These are phyloP conservation scores for Diachrysia chrysitis DNA, from an alignment of 2,888 invertebrate genomes.

Conservation along the genomic window DNA sequence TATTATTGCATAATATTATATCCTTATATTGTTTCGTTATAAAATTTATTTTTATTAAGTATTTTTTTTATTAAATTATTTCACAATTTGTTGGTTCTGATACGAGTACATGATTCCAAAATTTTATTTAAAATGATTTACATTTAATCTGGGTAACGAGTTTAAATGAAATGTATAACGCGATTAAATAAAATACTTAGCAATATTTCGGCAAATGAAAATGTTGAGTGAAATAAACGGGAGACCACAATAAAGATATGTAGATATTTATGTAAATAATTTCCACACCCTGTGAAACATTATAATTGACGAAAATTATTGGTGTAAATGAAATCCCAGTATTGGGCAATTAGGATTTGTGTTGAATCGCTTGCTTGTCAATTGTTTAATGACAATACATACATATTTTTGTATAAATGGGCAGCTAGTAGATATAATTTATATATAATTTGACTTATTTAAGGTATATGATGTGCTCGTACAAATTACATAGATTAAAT, in stretches of 20 bases:
- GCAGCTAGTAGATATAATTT: too few relatives aligned
- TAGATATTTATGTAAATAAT: slow-evolving; percentile 75
- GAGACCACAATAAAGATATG: slow-evolving; percentile 74
- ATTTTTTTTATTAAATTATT: slow-evolving; percentile 52
- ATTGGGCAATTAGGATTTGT: slow-evolving; percentile 67
- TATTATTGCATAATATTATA: slow-evolving; percentile 36
- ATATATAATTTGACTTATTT: too few relatives aligned
- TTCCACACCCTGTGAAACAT: slow-evolving; percentile 85
- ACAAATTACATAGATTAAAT: too few relatives aligned
- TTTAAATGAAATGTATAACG: slow-evolving; percentile 47
- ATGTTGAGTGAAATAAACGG: slow-evolving; percentile 40
- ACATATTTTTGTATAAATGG: too few relatives aligned
- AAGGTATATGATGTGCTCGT: too few relatives aligned
- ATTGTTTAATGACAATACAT: slow-evolving; percentile 52
- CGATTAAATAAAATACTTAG: slow-evolving; percentile 46
- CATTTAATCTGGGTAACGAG: slow-evolving; percentile 50
- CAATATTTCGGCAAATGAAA: slow-evolving; percentile 46
- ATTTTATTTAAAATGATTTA: slow-evolving; percentile 50
- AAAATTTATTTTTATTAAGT: slow-evolving; percentile 52
- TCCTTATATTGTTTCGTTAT: slow-evolving; percentile 46
- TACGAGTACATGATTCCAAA: slow-evolving; percentile 54
- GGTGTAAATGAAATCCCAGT: slow-evolving; percentile 78
- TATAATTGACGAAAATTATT: slow-evolving; percentile 87
- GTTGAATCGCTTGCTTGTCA: slow-evolving; percentile 59
- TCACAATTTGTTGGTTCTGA: slow-evolving; percentile 59